Conservation (phyloP, 2,113 vertebrate genomes). For the Oreotrochilus melanogaster region DNA sequence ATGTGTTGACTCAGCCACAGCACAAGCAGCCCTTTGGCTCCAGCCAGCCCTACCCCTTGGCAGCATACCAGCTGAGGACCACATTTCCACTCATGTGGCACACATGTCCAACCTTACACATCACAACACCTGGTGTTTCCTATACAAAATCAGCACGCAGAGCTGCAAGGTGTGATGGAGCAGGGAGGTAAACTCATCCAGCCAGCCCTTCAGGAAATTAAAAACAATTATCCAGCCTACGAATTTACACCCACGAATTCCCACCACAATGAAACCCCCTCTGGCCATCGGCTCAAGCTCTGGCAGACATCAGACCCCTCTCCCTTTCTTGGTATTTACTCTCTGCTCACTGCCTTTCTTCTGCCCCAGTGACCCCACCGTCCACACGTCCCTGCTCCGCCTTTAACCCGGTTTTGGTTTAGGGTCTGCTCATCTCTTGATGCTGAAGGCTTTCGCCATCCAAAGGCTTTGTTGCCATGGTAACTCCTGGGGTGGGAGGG, state of each 20-base stretch:
- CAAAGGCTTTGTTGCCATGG: slow-evolving; percentile 50
- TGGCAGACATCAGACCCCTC: background rate
- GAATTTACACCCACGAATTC: background rate
- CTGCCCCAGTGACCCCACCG: slow-evolving; percentile 31
- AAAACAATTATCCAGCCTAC: background rate
- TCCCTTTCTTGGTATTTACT: slow-evolving; percentile 30
- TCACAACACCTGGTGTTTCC: background rate
- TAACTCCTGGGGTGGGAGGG: background rate
- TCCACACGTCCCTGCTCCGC: slow-evolving; percentile 1
- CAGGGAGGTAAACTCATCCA: background rate
- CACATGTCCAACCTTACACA: fast-evolving
- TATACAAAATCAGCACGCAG: background rate
- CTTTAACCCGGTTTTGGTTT: slow-evolving; percentile 44
- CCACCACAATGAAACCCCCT: background rate
- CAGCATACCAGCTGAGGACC: background rate
- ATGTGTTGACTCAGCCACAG: fast-evolving
- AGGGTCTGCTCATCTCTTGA: slow-evolving; percentile 55
- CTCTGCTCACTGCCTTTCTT: background rate
- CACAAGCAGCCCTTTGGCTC: fast-evolving
- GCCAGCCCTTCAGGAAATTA: background rate
- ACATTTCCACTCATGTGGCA: background rate
- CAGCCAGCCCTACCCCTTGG: background rate
- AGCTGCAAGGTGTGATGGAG: background rate
- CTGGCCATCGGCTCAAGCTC: background rate
- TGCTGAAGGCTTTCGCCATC: slow-evolving; percentile 1